Base-by-base conservation (phyloP, 2,797 vertebrate genomes). In the Liparis tanakae region DNA sequence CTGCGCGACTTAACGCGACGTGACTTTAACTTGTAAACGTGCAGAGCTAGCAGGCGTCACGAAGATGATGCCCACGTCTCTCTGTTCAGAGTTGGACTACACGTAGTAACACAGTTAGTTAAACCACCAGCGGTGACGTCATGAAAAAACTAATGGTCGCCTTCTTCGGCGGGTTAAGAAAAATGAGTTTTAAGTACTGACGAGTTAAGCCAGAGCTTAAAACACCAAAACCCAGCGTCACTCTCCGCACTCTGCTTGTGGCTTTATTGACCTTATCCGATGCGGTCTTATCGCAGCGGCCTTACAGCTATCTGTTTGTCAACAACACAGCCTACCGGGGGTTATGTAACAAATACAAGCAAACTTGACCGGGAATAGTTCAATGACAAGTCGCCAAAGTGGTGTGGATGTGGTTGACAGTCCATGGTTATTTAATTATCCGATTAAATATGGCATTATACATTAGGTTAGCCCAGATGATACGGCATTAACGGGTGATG, bases 221-320 rank as follows among this genome's bases (percentile, higher is more conserved):
- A 51, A 22, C 62, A 13, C 0, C 3, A 63, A 18, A 67, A 54
- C 36, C 56, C 51, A 63, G 36, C 41, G 51, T 70, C 59, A 68
- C 43, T 30, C 30, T 18, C 51, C 6, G 9, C 30, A 53, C 44
- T 37, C 14, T 15, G 14, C 43, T 30, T 79, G 9, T 36, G 5
- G 15, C 14, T 67, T 63, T 68, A 51, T 58, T 67, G 25, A 44
- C 63, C 30, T 41, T 14, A 20, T 33, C 17, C 58, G 1, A 7
- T 20, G 6, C 37, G 17, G 22, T 5, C 55, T 83, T 64, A 75
- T 88, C 56, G 53, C 5, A 5, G 22, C 44, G 3, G 17, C 44
- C 6, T 46, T 4, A 7, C 41, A 41, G 54, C 18, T 76, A 30
- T 72, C 39, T 78, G 77, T 83, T 83, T 80, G 80, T 87, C 7